phyloP scores from a whole-genome alignment of 2,888 invertebrate species.

The Aporophyla nigra region DNA sequence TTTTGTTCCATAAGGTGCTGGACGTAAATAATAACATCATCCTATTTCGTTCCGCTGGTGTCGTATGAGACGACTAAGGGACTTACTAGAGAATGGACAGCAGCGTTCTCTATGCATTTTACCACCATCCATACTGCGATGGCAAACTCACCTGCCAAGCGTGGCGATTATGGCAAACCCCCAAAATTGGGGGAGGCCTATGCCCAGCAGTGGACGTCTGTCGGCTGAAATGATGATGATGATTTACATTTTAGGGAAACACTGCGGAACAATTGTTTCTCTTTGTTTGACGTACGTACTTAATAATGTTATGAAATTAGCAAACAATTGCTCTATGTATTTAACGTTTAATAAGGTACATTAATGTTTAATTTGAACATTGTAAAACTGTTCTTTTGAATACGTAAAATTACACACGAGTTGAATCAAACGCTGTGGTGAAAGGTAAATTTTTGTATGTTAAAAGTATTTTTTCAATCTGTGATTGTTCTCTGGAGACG shows the following conservation, averaged over 20 bases:
- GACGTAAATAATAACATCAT: no score
- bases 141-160: no score
- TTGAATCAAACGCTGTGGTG: neutral
- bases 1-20: no score
- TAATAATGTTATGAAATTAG: neutral
- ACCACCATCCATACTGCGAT: no score
- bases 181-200: no score
- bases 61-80: no score
- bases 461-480: constrained; percentile 1
- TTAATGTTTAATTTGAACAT: constrained; percentile 1
- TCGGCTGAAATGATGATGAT: no score
- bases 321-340: neutral
- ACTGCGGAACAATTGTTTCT: neutral
- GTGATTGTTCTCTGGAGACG: neutral
- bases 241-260: neutral
- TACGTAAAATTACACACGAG: constrained; percentile 7
- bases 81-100: no score
- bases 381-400: neutral
- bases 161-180: no score
- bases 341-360: neutral
- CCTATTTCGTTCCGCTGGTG: no score
- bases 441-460: neutral
- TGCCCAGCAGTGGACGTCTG: no score
- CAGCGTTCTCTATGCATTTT: no score
- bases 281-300: neutral